phyloP scores from a whole-genome alignment of 2,797 vertebrate species.

The Pseudotriccus pelzelni region DNA sequence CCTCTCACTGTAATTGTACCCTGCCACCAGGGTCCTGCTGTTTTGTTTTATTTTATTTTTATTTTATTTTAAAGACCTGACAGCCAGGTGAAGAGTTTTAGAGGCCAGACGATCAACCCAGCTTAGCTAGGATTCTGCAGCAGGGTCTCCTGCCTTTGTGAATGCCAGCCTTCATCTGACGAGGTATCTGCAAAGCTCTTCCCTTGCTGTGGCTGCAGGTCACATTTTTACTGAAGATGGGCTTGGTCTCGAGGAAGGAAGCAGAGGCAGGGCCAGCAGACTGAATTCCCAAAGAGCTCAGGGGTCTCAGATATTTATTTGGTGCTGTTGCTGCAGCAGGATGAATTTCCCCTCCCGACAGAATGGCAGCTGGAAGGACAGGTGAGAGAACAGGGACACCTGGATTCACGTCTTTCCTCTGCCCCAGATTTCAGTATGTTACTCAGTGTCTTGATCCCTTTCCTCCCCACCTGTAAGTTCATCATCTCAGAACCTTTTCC shows the following conservation, averaged over 20 bases:
- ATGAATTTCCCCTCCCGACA: background rate
- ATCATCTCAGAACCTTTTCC: background rate
- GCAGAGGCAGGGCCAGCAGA: background rate
- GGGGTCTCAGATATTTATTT: rapidly evolving
- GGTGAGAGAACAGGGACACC: background rate
- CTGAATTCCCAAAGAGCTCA: background rate
- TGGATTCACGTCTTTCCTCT: background rate
- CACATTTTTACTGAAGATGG: background rate
- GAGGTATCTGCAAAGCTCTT: background rate
- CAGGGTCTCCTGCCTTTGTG: background rate
- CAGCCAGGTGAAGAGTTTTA: background rate
- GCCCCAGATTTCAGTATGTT: background rate
- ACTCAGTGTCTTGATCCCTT: background rate
- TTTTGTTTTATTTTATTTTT: no score
- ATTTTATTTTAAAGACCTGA: background rate
- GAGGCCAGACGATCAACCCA: background rate
- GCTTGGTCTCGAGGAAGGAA: background rate
- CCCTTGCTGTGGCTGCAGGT: background rate
- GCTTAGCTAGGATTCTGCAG: background rate
- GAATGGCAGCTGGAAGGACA: background rate
- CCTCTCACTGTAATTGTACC: background rate
- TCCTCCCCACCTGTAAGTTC: background rate
- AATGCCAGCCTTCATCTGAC: background rate
- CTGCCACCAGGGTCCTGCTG: background rate
- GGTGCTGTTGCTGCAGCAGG: background rate